phyloP scores from a whole-genome alignment of 2,888 invertebrate genomes.

The Agrochola litura region DNA sequence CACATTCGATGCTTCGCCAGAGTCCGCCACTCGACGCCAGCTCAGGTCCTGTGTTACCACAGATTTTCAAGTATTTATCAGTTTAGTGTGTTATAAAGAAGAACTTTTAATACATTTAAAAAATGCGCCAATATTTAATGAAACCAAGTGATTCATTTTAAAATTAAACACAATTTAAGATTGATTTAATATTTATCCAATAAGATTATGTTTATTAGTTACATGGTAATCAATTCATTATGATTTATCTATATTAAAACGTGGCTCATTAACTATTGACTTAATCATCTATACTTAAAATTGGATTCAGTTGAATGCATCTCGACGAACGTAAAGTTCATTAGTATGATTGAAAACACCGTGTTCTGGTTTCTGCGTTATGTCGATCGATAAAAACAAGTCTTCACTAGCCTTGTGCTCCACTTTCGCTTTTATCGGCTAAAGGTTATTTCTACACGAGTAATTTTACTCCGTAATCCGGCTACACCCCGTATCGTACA shows the following conservation, averaged over 20 bases:
- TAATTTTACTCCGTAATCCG: conserved; percentile 63
- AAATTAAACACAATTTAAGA: neutral
- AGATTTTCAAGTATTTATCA: conserved; percentile 19
- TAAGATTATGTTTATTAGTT: conserved; percentile 12
- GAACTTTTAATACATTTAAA: neutral
- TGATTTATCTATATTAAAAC: conserved; percentile 28
- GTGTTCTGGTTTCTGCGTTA: conserved; percentile 67
- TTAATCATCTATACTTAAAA: conserved; percentile 19
- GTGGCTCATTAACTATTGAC: neutral
- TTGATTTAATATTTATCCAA: conserved; percentile 4
- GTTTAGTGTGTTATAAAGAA: neutral
- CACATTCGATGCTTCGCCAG: conserved; percentile 72
- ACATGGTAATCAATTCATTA: conserved; percentile 2
- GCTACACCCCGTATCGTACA: conserved; percentile 51
- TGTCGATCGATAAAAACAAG: conserved; percentile 75
- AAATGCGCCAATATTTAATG: neutral
- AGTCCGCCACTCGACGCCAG: conserved; percentile 46
- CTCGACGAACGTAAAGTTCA: conserved; percentile 49
- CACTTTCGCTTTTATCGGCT: conserved; percentile 79
- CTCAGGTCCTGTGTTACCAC: conserved; percentile 47
- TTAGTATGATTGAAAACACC: conserved; percentile 64
- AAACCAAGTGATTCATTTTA: neutral
- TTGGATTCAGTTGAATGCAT: conserved; percentile 32
- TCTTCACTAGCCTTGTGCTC: conserved; percentile 76
- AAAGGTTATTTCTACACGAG: conserved; percentile 74